phyloP scores from a whole-genome alignment of 2,797 vertebrate genomes.

The Graptemys geographica region DNA sequence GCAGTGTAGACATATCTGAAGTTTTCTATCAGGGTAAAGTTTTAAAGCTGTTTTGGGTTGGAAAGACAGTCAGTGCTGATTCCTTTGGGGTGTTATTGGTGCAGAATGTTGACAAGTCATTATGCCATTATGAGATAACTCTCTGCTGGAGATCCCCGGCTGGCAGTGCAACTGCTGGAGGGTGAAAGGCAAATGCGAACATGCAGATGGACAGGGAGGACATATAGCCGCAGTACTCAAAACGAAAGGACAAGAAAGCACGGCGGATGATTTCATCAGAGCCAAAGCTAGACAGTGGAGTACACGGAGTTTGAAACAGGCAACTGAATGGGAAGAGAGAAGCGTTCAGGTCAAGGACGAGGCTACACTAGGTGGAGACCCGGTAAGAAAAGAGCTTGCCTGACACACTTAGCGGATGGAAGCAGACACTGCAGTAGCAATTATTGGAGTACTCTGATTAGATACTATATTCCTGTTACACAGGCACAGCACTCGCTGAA shows the following conservation, averaged over 20 bases:
- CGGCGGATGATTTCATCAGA: accelerated
- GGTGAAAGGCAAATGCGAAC: accelerated
- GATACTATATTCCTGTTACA: background rate
- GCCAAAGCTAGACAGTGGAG: accelerated
- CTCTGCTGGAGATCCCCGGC: background rate
- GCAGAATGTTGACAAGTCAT: background rate
- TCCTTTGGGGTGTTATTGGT: background rate
- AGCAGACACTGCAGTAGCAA: background rate
- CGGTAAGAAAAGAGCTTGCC: background rate
- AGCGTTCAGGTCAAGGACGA: background rate
- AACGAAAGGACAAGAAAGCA: accelerated
- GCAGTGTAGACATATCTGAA: too few species aligned
- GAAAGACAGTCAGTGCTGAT: background rate
- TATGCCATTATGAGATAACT: background rate
- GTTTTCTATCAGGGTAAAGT: background rate
- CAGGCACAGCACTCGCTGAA: background rate
- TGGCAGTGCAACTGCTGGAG: accelerated
- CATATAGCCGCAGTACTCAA: background rate
- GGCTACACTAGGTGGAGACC: accelerated
- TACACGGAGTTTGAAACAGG: accelerated
- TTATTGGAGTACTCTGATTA: background rate
- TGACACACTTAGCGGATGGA: background rate
- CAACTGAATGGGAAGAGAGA: accelerated
- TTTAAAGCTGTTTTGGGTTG: background rate
- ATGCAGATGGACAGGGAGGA: accelerated